Evolutionary conservation across 2,113 vertebrate species (phyloP), one percentile per base, ranked within the genome.

Genomic region (Epinephelus lanceolatus): DNA sequence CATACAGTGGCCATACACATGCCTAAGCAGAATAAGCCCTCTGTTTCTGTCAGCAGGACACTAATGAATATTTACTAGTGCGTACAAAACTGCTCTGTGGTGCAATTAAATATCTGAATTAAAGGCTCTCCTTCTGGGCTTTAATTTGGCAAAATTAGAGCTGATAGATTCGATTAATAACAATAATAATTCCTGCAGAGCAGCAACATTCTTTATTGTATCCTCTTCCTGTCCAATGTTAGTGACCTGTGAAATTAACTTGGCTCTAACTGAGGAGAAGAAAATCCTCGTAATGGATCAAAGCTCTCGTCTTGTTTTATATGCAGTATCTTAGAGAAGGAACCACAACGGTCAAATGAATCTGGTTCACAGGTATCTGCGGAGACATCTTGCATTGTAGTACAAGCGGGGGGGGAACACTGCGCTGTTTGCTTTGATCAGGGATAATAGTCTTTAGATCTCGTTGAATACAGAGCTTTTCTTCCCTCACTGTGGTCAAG

Each of bases 231-330:
- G 40, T 59, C 40, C 13, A 45, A 2, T 79, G 0, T 60, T 65
- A 0, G 40, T 81, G 57, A 80, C 69, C 57, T 84, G 67, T 84
- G 78, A 89, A 83, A 80, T 78, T 19, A 81, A 76, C 55, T 73
- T 60, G 61, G 47, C 68, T 59, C 47, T 18, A n/a, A 27, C 17
- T 71, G 66, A 33, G 81, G 80, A 55, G 42, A 15, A 51, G 51
- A 47, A 40, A 55, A 49, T 21, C 5, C 56, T 10, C 10, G 80
- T 47, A 76, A 19, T 62, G 56, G 42, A 78, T 82, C 59, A 77
- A 71, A 76, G 45, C 37, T 2, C 10, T 45, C 63, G 6, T 66
- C 11, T 45, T 13, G 14, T n/a, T 13, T 27, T 45, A 3, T 63
- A 49, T 21, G 40, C 49, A 57, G 1, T 14, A 47, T 67, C 10